These are phyloP conservation scores for Passer montanus DNA, from an alignment of 2,113 vertebrate genomes.

Conservation along the genomic window DNA sequence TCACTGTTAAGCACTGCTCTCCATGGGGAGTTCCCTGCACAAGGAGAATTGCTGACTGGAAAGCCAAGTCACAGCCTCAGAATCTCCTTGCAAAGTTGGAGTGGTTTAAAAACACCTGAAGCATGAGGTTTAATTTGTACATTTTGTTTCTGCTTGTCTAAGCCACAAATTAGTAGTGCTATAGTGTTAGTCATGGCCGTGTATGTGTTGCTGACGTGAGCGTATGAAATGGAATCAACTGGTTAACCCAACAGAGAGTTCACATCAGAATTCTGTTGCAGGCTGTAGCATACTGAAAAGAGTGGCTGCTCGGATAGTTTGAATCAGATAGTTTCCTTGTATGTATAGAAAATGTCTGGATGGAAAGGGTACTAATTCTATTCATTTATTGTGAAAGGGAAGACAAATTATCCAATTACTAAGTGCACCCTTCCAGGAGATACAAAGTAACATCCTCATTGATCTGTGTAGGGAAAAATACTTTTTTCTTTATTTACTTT, in stretches of 20 bases:
- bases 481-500: constrained; percentile 1
- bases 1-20: neutral
- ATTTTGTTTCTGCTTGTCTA: neutral
- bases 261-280: neutral
- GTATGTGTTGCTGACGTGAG: neutral
- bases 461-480: constrained; percentile 44
- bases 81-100: neutral
- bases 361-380: constrained; percentile 60
- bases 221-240: neutral
- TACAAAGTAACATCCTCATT: constrained; percentile 67
- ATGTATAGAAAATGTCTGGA: constrained; percentile 35
- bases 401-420: constrained; percentile 76
- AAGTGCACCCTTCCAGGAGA: constrained; percentile 56
- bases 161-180: neutral
- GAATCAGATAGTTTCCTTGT: constrained; percentile 16
- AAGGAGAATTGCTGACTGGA: neutral
- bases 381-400: constrained; percentile 57
- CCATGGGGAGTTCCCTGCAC: rapidly evolving
- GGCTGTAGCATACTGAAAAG: neutral
- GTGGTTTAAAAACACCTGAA: neutral
- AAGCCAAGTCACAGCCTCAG: neutral
- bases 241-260: neutral
- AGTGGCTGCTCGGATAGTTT: constrained; percentile 36
- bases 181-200: neutral
- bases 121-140: neutral